Evolutionary conservation across 2,888 invertebrate species (phyloP), one percentile per base, ranked within the genome.

Genomic region (Hyposoter dolosus): DNA sequence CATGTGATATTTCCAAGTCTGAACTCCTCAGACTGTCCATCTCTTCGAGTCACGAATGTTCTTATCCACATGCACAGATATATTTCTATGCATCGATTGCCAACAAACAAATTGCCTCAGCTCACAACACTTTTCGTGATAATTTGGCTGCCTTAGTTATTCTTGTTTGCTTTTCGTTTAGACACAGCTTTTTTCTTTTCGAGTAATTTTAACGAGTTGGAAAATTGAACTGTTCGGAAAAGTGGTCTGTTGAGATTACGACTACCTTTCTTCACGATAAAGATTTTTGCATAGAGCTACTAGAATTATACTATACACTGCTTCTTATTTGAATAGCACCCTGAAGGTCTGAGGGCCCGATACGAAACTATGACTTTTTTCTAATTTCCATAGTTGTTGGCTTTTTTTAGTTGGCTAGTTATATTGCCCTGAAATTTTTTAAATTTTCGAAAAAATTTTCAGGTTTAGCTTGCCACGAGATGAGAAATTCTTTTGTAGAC

Each of bases 21-120:
- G 15, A 78, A 68, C 35, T 68, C 19, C 43, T 53, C 40, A 40
- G 77, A 65, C 40, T 68, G 53, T 78, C 68, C 66, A 68, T 50
- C 40, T 40, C 50, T 17, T 23, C 53, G 3, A 68, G 68, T 68
- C 66, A 78, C 66, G 77, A 78, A 78, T 78, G 50, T 53, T 15
- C 28, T 4, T 77, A 47, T 47, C 32, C 40, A 28, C 17, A 47
- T 28, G n/a, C 40, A 17, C 32, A 19, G 1, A 19, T 56, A 23
- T 60, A 32, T 60, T 10, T 45, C 15, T 5, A n/a, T 76, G 28
- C 43, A 50, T 74, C 43, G 17, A 43, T n/a, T 23, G 17, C 40
- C 53, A 7, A 19, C 32, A 5, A 63, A 47, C 35, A 32, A 77
- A 77, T 50, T 47, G 76, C 19, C 19, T 47, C 40, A 32, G 47